Conservation (phyloP, 2,888 invertebrate species). For the Cephonodes hylas region DNA sequence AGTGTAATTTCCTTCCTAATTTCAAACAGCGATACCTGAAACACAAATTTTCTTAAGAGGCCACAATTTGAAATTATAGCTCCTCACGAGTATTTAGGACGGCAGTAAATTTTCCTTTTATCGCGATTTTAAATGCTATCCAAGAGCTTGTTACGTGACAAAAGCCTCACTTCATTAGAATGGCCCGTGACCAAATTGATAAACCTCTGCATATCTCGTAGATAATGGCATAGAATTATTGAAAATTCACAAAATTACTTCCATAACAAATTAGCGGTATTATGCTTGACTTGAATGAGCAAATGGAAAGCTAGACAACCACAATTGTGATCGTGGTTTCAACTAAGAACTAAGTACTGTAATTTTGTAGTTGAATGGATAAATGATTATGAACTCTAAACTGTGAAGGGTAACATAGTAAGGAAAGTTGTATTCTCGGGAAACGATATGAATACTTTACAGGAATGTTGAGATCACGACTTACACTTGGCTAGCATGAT, state of each 20-base stretch:
- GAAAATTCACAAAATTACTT: not conserved
- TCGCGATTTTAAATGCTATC: conserved; percentile 69
- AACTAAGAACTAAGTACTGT: too few relatives aligned
- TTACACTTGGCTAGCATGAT: too few relatives aligned
- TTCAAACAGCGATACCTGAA: conserved; percentile 28
- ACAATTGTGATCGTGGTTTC: too few relatives aligned
- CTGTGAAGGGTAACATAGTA: too few relatives aligned
- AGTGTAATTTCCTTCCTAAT: conserved; percentile 31
- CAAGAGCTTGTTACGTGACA: conserved; percentile 66
- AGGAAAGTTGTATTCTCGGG: too few relatives aligned
- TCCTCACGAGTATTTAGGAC: conserved; percentile 51
- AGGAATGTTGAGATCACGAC: too few relatives aligned
- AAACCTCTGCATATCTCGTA: conserved; percentile 49
- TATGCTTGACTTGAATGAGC: not conserved
- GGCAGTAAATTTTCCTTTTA: conserved; percentile 68
- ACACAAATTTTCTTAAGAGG: conserved; percentile 23
- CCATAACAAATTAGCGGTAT: not conserved
- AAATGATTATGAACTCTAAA: too few relatives aligned
- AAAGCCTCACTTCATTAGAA: conserved; percentile 70
- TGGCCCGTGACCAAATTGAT: conserved; percentile 63
- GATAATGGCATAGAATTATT: conserved; percentile 45
- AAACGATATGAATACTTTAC: too few relatives aligned
- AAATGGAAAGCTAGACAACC: too few relatives aligned
- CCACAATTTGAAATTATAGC: conserved; percentile 28
- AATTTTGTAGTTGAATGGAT: too few relatives aligned